These are phyloP conservation scores for Schizothorax lantsangensis DNA, from an alignment of 2,797 vertebrate species.

Conservation along the genomic window DNA sequence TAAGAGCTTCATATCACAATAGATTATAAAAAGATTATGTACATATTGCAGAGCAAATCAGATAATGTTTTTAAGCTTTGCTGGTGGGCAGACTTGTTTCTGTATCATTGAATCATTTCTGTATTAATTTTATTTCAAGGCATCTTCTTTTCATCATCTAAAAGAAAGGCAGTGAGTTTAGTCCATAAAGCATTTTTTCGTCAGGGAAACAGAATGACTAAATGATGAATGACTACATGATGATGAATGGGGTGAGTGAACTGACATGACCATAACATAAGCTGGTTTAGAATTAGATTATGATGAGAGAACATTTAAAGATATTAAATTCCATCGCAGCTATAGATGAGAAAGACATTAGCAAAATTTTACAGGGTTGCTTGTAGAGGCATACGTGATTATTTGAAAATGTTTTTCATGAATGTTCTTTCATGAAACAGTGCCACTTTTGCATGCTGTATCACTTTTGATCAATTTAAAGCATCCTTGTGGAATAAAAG, in stretches of 20 bases:
- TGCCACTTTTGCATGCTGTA: neutral
- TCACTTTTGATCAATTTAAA: neutral
- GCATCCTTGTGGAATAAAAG: neutral
- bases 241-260: conserved; percentile 13
- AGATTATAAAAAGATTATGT: conserved; percentile 35
- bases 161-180: neutral
- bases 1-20: conserved; percentile 30
- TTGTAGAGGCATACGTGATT: neutral
- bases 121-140: neutral
- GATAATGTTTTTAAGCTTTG: conserved; percentile 24
- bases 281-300: conserved; percentile 3
- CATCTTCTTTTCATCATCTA: neutral
- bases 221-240: neutral
- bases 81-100: neutral
- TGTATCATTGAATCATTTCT: neutral
- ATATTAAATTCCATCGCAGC: neutral
- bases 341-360: neutral
- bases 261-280: conserved; percentile 11
- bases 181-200: neutral
- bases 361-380: neutral
- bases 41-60: conserved; percentile 26
- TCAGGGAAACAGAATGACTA: neutral
- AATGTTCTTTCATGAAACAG: neutral
- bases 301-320: conserved; percentile 3
- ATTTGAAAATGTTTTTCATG: neutral